Conservation (phyloP, 2,797 vertebrate species). For the Aeoliscus strigatus region DNA sequence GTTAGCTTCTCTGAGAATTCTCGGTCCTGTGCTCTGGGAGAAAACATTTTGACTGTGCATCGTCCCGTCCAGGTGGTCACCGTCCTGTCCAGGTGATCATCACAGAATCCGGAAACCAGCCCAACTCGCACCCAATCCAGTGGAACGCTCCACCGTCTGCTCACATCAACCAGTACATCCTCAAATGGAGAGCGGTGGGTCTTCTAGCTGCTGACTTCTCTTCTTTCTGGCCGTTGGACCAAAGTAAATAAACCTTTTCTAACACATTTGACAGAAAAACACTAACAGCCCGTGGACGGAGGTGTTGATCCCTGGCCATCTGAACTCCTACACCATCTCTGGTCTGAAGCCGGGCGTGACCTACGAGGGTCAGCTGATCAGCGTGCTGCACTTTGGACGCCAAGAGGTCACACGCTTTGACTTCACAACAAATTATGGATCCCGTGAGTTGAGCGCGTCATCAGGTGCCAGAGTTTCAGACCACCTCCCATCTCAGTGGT, state of each 20-base stretch:
- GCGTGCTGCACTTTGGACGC: slow-evolving; percentile 83
- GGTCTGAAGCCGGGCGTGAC: slow-evolving; percentile 87
- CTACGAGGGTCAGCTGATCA: slow-evolving; percentile 96
- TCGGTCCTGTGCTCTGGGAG: background rate
- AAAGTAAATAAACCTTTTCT: background rate
- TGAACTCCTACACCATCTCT: slow-evolving; percentile 94
- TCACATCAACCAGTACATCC: slow-evolving; percentile 90
- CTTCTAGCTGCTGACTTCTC: background rate
- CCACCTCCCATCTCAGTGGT: no score
- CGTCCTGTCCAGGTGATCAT: slow-evolving; percentile 94
- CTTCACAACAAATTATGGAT: slow-evolving; percentile 88
- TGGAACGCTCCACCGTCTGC: slow-evolving; percentile 87
- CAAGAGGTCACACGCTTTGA: slow-evolving; percentile 89
- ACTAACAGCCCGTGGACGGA: slow-evolving; percentile 80
- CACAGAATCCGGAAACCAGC: slow-evolving; percentile 86
- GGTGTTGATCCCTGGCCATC: slow-evolving; percentile 86
- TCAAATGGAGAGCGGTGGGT: slow-evolving; percentile 91
- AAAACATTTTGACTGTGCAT: no score
- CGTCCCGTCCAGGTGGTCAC: slow-evolving; percentile 68
- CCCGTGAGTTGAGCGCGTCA: slow-evolving; percentile 70
- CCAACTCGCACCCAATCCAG: slow-evolving; percentile 94
- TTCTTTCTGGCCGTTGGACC: background rate
- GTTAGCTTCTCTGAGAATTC: slow-evolving; percentile 36
- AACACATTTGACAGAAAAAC: slow-evolving; percentile 79
- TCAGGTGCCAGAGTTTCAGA: background rate